phyloP scores from a whole-genome alignment of 1,140 invertebrate species.

The Cydia pomonella region DNA sequence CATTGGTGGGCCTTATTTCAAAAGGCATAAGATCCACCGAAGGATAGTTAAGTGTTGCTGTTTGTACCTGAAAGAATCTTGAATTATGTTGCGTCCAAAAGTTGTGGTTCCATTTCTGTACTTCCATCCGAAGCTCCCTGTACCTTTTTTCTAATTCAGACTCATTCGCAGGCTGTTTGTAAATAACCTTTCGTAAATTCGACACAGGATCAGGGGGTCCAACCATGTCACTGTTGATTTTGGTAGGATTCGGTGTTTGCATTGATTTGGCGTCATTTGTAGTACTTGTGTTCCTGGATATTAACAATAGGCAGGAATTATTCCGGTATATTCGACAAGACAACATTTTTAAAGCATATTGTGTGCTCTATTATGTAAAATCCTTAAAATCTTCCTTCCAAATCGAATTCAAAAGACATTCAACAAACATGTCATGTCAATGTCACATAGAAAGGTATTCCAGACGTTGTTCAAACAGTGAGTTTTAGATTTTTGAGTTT shows the following conservation, averaged over 20 bases:
- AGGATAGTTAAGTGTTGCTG: no score
- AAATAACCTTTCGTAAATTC: conserved; percentile 87
- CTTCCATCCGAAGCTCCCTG: conserved; percentile 83
- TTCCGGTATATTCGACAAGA: neutral
- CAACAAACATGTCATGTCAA: conserved; percentile 3
- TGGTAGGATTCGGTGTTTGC: conserved; percentile 63
- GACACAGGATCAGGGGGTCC: conserved; percentile 90
- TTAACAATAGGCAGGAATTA: neutral
- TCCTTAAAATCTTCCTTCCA: no score
- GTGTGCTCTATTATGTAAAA: conserved; percentile 22
- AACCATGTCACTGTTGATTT: conserved; percentile 80
- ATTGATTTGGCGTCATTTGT: conserved; percentile 54
- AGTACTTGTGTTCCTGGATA: conserved; percentile 46
- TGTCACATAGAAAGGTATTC: neutral
- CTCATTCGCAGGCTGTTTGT: conserved; percentile 84
- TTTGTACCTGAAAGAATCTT: conserved; percentile 82
- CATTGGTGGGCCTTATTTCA: no score
- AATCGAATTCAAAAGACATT: neutral
- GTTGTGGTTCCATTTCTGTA: conserved; percentile 90
- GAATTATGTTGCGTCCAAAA: conserved; percentile 91
- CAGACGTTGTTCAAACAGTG: neutral
- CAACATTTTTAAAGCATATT: conserved; percentile 21
- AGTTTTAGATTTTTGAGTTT: neutral
- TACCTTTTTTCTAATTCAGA: conserved; percentile 84
- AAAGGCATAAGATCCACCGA: no score